A percentile compares a stretch with the other conserved stretches of the same genome.
These are phyloP conservation scores for Crotalus horridus DNA, from an alignment of 2,113 vertebrate genomes.

Conservation along the genomic window DNA sequence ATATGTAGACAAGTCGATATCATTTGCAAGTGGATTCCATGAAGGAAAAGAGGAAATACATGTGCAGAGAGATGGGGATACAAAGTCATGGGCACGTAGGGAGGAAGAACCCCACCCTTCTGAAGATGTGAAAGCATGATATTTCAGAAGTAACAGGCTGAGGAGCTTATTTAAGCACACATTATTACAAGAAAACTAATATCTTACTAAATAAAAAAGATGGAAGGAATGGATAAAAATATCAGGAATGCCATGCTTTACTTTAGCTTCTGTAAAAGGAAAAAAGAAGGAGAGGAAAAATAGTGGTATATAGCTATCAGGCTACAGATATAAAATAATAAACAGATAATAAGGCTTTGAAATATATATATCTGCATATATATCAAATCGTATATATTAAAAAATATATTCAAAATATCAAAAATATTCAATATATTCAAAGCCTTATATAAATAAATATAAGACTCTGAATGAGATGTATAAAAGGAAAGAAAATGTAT, in stretches of 20 bases:
- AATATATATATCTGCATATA: background rate
- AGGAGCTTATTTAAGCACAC: background rate
- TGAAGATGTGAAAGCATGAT: background rate
- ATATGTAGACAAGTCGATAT: constrained; percentile 90
- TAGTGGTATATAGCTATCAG: background rate
- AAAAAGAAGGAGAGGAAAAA: background rate
- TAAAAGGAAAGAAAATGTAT: background rate
- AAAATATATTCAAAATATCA: background rate
- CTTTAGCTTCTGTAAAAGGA: background rate
- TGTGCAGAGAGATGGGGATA: background rate
- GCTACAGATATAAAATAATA: background rate
- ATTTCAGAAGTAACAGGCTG: background rate
- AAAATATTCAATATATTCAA: background rate
- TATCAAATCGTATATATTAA: background rate
- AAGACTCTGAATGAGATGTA: background rate
- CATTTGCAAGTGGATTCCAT: constrained; percentile 85
- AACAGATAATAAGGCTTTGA: background rate
- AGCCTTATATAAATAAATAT: background rate
- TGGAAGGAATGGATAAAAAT: background rate
- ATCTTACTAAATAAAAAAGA: background rate
- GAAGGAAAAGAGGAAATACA: constrained; percentile 50
- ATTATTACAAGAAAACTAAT: background rate
- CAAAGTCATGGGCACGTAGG: constrained; percentile 51
- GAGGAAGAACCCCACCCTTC: constrained; percentile 47
- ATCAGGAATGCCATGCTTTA: background rate